phyloP scores from a whole-genome alignment of 2,888 invertebrate genomes.

The Emmelina monodactyla region DNA sequence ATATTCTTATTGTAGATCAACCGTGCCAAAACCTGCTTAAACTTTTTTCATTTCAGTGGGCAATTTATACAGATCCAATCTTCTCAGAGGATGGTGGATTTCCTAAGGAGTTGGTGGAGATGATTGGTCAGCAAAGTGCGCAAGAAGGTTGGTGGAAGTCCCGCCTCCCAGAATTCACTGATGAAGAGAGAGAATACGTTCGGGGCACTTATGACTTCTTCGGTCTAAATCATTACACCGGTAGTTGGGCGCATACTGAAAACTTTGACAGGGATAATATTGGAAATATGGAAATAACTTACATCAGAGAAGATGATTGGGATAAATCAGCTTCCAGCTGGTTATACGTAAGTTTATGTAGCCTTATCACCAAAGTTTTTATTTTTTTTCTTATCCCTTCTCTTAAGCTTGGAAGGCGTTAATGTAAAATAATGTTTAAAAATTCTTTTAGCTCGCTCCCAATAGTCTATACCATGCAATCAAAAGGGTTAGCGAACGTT shows the following conservation, averaged over 20 bases:
- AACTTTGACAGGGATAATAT: too few relatives aligned
- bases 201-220: conserved; percentile 41
- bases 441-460: conserved; percentile 47
- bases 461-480: conserved; percentile 65
- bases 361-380: too few relatives aligned
- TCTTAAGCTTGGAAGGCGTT: too few relatives aligned
- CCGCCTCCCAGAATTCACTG: conserved; percentile 48
- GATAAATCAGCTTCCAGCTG: too few relatives aligned
- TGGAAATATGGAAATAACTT: too few relatives aligned
- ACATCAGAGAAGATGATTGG: too few relatives aligned
- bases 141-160: conserved; percentile 43
- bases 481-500: conserved; percentile 48
- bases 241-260: conserved; percentile 23
- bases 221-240: conserved; percentile 74
- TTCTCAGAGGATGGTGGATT: conserved; percentile 57
- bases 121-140: conserved; percentile 45
- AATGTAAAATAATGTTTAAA: too few relatives aligned
- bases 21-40: too few relatives aligned
- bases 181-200: conserved; percentile 33
- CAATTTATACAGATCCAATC: conserved; percentile 54
- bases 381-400: too few relatives aligned
- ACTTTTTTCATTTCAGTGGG: conserved; percentile 35
- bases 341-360: too few relatives aligned
- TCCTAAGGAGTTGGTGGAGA: conserved; percentile 48
- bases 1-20: too few relatives aligned